These are phyloP conservation scores for Malachius bipustulatus DNA, from an alignment of 2,888 invertebrate species.

Conservation along the genomic window DNA sequence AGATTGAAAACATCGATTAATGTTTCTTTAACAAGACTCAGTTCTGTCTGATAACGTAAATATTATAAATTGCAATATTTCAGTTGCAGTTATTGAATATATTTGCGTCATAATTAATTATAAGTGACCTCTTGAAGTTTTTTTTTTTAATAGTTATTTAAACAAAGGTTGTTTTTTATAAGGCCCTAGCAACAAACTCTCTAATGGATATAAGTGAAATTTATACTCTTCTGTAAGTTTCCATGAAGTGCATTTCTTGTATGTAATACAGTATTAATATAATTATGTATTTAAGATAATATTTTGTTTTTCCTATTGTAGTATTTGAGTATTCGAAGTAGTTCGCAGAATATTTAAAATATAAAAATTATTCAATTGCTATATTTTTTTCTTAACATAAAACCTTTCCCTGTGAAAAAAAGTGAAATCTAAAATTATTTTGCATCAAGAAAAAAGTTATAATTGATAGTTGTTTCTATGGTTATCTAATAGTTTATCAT, in stretches of 20 bases:
- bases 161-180: slow-evolving; percentile 19
- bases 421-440: no score
- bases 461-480: no score
- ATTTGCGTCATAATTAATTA: slow-evolving; percentile 16
- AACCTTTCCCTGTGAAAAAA: no score
- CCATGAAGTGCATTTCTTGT: slow-evolving; percentile 83
- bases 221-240: slow-evolving; percentile 73
- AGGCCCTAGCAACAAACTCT: slow-evolving; percentile 22
- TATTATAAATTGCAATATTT: slow-evolving; percentile 20
- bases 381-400: no score
- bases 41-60: slow-evolving; percentile 14
- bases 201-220: slow-evolving; percentile 11
- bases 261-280: slow-evolving; percentile 82
- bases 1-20: no score
- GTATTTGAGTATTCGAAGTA: no score
- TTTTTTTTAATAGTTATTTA: slow-evolving; percentile 12
- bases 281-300: slow-evolving; percentile 24
- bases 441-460: no score
- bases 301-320: no score
- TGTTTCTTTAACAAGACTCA: slow-evolving; percentile 14
- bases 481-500: no score
- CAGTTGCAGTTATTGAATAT: slow-evolving; percentile 2
- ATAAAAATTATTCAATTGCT: no score
- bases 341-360: no score
- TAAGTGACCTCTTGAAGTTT: slow-evolving; percentile 22